phyloP scores from a whole-genome alignment of 2,797 vertebrate genomes.

The Leuciscus waleckii region DNA sequence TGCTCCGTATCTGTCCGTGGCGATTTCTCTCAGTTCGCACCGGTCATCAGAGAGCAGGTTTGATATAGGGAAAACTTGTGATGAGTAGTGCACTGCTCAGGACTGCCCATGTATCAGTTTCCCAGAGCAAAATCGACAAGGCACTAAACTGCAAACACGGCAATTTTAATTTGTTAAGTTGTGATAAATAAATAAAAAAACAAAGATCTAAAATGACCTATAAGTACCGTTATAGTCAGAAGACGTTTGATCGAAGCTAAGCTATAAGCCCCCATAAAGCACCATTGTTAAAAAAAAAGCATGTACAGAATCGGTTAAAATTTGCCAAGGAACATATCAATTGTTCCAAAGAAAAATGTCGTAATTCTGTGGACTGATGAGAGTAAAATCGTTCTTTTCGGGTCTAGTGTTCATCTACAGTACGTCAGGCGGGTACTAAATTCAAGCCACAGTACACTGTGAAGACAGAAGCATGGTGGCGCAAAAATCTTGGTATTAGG shows the following conservation, averaged over 20 bases:
- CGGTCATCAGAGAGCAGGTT: conserved; percentile 96
- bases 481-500: background rate
- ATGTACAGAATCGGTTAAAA: background rate
- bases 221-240: background rate
- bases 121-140: conserved; percentile 72
- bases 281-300: background rate
- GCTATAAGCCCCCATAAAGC: no score
- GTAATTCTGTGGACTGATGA: background rate
- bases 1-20: conserved; percentile 99
- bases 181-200: background rate
- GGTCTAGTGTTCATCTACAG: background rate
- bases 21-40: conserved; percentile 94
- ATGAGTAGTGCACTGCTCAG: conserved; percentile 80
- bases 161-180: background rate
- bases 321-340: background rate
- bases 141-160: background rate
- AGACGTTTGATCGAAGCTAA: background rate
- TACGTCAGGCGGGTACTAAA: background rate
- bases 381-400: background rate
- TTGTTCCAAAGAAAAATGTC: background rate
- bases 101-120: conserved; percentile 89
- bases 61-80: conserved; percentile 90
- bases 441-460: background rate
- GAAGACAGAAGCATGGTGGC: background rate
- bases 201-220: background rate